Percentiles rank a stretch among this genome's conserved stretches.
phyloP scores from a whole-genome alignment of 2,888 invertebrate genomes.

The Sthenelais limicola region DNA sequence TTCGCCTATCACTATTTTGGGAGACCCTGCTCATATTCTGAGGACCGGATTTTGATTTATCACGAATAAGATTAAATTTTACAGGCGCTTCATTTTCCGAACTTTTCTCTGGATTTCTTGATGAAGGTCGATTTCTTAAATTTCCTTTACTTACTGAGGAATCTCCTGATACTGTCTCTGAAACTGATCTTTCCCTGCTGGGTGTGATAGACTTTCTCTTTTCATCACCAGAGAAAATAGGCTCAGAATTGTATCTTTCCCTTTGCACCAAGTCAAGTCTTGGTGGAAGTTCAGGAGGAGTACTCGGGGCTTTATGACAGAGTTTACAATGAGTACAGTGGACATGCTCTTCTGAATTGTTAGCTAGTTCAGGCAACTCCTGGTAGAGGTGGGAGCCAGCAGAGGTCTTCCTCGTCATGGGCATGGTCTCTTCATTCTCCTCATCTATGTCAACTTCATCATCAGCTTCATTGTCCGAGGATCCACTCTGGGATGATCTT shows the following conservation, averaged over 20 bases:
- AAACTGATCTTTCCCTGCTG: conserved; percentile 1
- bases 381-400: conserved; percentile 15
- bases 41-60: not conserved
- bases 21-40: conserved; percentile 1
- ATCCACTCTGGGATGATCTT: not conserved
- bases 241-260: not conserved
- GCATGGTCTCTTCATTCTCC: not conserved
- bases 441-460: conserved; percentile 22
- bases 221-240: not conserved
- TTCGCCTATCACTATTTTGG: too few relatives aligned
- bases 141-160: too few relatives aligned
- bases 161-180: too few relatives aligned
- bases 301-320: not conserved
- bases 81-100: too few relatives aligned
- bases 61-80: too few relatives aligned
- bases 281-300: conserved; percentile 15
- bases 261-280: not conserved
- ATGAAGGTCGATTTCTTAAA: too few relatives aligned
- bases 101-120: too few relatives aligned
- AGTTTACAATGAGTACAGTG: conserved; percentile 1
- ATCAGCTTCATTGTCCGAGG: conserved; percentile 22
- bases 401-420: not conserved
- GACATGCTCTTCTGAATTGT: not conserved
- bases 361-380: conserved; percentile 18
- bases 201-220: not conserved